Base-by-base conservation (phyloP, 1,140 invertebrate species). In the Drosophila triauraria region DNA sequence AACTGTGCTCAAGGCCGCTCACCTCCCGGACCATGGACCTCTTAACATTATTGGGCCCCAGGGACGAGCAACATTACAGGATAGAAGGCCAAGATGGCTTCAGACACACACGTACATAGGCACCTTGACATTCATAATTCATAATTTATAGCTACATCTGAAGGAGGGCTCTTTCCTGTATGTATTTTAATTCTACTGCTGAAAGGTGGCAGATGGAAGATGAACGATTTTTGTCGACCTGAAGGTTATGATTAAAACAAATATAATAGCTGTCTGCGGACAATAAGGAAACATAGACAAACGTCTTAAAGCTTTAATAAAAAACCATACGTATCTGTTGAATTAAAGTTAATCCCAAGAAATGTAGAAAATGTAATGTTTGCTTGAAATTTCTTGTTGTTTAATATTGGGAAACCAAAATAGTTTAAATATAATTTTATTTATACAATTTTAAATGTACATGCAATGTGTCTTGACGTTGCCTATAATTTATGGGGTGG, bases 341-440 rank as follows among this genome's bases (percentile, higher is more conserved):
- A 53, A 20, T 20, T 23, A 23, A 38, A 10, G 17, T 5, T 20
- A 35, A 17, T 20, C 9, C 3, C 8, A 35, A 9, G 32, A 35
- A 35, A 35, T 35, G 32, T 20, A n/a, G 17, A 8, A 17, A 44
- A 2, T 44, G 17, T 10, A 17, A 6, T 15, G 7, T 42, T n/a
- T 17, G 42, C n/a, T 17, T 12, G 4, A 46, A 46, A 2, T 35
- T 3, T 3, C 2, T 32, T 1, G 17, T 20, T 27, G 20, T 25
- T 17, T 20, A 40, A 17, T 40, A 67, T 25, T 60, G 44, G 17
- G 42, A 13, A 35, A n/a, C 15, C 17, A 20, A 42, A 38, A 27
- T 40, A 80, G 83, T 87, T 88, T 83, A 63, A 84, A 87, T 87
- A 87, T 87, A 87, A 85, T 88, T 88, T 71, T 62, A 87, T 88